phyloP scores from a whole-genome alignment of 2,888 invertebrate genomes.

The Drosophila infuscata region DNA sequence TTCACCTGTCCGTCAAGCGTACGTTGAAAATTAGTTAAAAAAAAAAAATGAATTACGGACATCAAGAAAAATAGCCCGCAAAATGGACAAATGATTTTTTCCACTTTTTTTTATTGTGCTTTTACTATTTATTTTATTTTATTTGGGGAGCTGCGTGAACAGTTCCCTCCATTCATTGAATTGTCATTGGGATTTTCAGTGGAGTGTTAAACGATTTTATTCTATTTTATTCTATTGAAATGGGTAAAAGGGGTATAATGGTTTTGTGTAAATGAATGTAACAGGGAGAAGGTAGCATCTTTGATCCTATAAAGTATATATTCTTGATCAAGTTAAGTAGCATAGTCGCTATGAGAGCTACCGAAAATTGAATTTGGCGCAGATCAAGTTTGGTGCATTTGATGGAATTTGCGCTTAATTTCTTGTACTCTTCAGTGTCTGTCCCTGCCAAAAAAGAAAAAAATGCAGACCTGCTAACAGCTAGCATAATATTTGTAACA shows the following conservation, averaged over 20 bases:
- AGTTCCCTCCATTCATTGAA: conserved; percentile 59
- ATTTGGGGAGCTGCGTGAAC: conserved; percentile 48
- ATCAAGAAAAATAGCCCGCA: conserved; percentile 51
- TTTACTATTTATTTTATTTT: conserved; percentile 8
- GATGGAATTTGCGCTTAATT: no score
- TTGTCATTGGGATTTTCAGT: conserved; percentile 64
- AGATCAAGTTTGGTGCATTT: background rate
- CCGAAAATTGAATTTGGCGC: background rate
- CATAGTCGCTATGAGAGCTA: background rate
- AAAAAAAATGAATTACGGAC: conserved; percentile 70
- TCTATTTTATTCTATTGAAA: conserved; percentile 55
- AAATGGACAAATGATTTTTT: conserved; percentile 39
- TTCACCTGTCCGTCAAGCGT: conserved; percentile 61
- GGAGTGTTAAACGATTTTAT: conserved; percentile 73
- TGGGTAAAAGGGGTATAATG: background rate
- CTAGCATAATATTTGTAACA: background rate
- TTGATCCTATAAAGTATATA: background rate
- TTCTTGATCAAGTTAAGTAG: background rate
- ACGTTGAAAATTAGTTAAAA: conserved; percentile 69
- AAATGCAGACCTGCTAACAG: background rate
- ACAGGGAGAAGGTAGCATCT: background rate
- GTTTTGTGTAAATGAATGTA: background rate
- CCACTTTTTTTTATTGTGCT: conserved; percentile 5
- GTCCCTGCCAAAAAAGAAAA: background rate
- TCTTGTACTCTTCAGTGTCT: background rate